Conservation (phyloP, 2,797 vertebrate genomes). For the Oreonectes daqikongensis region DNA sequence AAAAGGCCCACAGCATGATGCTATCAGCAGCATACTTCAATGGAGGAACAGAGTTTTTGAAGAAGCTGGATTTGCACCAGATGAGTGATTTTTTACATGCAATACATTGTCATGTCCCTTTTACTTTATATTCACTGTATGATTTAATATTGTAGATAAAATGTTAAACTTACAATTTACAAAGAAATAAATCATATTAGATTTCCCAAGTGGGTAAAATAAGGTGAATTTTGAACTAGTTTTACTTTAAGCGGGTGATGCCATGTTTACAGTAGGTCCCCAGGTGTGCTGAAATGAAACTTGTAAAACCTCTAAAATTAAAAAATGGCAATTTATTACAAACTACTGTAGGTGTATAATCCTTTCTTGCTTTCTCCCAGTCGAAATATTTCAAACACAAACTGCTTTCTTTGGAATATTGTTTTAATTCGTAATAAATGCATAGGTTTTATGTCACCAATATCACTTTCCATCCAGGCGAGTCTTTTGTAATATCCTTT, state of each 20-base stretch:
- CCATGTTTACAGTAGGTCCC: background rate
- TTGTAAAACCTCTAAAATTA: background rate
- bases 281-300: background rate
- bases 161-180: background rate
- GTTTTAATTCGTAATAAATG: slow-evolving; percentile 4
- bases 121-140: background rate
- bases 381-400: background rate
- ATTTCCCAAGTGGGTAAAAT: background rate
- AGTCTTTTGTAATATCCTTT: background rate
- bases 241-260: background rate
- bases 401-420: background rate
- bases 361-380: background rate
- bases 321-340: background rate
- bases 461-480: background rate
- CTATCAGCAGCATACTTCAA: background rate
- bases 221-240: background rate
- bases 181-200: background rate
- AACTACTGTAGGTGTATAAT: background rate
- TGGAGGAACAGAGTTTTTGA: background rate
- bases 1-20: background rate
- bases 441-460: background rate
- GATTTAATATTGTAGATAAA: background rate
- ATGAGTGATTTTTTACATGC: background rate
- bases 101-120: background rate
- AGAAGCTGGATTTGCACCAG: background rate